These are phyloP conservation scores for Glyphotaelius pellucidus DNA, from an alignment of 2,888 invertebrate genomes.

Conservation along the genomic window DNA sequence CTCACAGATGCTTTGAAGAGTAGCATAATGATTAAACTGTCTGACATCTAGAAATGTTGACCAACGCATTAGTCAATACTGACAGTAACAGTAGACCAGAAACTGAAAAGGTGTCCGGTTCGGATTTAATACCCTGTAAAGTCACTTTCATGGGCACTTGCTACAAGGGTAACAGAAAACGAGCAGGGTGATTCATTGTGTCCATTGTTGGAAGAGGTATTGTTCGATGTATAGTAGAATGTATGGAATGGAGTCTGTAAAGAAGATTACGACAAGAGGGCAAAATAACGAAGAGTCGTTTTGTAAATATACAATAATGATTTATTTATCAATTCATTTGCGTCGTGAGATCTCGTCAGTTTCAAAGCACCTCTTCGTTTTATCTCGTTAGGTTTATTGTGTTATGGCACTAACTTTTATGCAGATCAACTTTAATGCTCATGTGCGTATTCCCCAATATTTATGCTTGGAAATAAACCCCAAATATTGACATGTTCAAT, in stretches of 20 bases:
- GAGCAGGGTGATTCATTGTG: conserved; percentile 23
- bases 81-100: conserved; percentile 25
- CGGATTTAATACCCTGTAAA: background rate
- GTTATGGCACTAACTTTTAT: background rate
- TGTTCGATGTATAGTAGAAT: background rate
- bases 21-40: conserved; percentile 9
- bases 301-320: background rate
- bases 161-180: conserved; percentile 19
- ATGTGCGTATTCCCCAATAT: no score
- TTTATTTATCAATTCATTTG: background rate
- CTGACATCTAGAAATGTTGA: conserved; percentile 18
- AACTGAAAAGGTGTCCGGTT: conserved; percentile 25
- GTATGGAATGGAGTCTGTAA: background rate
- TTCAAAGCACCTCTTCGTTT: background rate
- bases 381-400: background rate
- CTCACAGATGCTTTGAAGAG: background rate
- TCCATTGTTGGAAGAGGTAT: background rate
- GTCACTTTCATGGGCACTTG: background rate
- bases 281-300: background rate
- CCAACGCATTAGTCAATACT: conserved; percentile 32
- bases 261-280: background rate
- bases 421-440: background rate
- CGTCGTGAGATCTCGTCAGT: background rate
- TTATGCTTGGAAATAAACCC: no score
- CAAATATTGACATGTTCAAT: no score